These are phyloP conservation scores for Aythya baeri DNA, from an alignment of 2,113 vertebrate genomes.

Conservation along the genomic window DNA sequence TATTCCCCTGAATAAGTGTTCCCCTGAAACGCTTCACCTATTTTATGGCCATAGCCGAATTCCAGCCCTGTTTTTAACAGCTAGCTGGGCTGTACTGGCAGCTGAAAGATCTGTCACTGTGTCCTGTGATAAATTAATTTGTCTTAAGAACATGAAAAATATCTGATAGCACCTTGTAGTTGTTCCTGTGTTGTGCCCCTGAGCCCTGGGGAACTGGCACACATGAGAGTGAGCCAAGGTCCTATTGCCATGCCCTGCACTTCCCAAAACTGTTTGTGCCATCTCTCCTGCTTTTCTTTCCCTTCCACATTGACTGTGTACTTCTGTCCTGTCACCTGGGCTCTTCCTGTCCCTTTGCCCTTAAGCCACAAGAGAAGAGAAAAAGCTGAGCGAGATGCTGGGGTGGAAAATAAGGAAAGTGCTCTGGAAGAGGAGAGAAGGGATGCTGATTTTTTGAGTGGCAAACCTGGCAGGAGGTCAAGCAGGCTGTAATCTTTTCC, in stretches of 20 bases:
- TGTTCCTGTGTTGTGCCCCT: neutral
- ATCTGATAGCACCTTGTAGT: neutral
- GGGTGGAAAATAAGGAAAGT: neutral
- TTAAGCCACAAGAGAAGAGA: neutral
- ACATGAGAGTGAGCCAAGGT: fast-evolving
- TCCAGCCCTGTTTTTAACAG: neutral
- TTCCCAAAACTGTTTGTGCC: neutral
- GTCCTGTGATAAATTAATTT: neutral
- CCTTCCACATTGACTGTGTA: neutral
- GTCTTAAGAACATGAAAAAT: neutral
- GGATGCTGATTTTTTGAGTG: neutral
- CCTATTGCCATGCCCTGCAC: neutral
- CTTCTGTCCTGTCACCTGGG: neutral
- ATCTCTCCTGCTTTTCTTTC: neutral
- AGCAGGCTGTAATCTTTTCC: neutral
- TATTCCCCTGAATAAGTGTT: neutral
- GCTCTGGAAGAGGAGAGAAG: neutral
- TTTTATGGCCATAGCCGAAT: neutral
- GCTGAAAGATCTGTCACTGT: neutral
- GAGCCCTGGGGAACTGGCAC: neutral
- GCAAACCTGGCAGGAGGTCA: neutral
- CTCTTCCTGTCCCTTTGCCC: neutral
- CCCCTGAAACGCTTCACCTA: neutral
- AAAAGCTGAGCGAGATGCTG: neutral
- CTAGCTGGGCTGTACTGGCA: neutral